Evolutionary conservation across 2,888 invertebrate genomes (phyloP).

Genomic region (Pammene aurita): DNA sequence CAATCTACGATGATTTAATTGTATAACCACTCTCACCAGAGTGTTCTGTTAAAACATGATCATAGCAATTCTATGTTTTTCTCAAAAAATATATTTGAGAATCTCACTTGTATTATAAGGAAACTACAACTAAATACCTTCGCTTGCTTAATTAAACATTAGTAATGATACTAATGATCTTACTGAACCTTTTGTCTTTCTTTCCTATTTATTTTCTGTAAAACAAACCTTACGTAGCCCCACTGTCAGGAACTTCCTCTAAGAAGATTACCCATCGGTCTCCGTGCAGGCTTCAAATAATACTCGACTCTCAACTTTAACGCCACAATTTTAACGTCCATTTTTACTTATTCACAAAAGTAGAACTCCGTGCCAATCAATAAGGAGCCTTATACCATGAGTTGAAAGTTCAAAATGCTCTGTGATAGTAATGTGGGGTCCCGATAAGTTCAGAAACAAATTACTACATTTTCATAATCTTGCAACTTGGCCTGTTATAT

Average conservation of each 20-base stretch:
- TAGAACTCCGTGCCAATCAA: not conserved
- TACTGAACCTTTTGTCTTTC: too few relatives aligned
- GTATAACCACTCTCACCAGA: too few relatives aligned
- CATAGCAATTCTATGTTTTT: too few relatives aligned
- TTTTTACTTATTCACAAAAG: not conserved
- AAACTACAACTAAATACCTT: too few relatives aligned
- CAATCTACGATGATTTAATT: too few relatives aligned
- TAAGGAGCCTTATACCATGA: not conserved
- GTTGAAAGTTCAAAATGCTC: not conserved
- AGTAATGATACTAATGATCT: too few relatives aligned
- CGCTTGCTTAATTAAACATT: too few relatives aligned
- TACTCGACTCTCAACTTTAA: slow-evolving; percentile 2
- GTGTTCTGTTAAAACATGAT: too few relatives aligned
- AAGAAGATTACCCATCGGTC: slow-evolving; percentile 29
- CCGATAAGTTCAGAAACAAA: slow-evolving; percentile 31
- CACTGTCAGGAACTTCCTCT: slow-evolving; percentile 20
- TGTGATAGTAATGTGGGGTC: not conserved
- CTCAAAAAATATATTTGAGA: too few relatives aligned
- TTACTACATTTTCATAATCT: slow-evolving; percentile 38
- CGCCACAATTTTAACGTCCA: not conserved
- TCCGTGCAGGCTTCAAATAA: not conserved
- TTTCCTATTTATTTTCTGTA: too few relatives aligned
- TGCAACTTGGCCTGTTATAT: slow-evolving; percentile 21
- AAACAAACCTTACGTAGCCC: too few relatives aligned
- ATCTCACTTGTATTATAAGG: too few relatives aligned